These are phyloP conservation scores for Microcebus ravelobensis DNA, from an alignment of 2,113 vertebrate genomes.

Conservation along the genomic window DNA sequence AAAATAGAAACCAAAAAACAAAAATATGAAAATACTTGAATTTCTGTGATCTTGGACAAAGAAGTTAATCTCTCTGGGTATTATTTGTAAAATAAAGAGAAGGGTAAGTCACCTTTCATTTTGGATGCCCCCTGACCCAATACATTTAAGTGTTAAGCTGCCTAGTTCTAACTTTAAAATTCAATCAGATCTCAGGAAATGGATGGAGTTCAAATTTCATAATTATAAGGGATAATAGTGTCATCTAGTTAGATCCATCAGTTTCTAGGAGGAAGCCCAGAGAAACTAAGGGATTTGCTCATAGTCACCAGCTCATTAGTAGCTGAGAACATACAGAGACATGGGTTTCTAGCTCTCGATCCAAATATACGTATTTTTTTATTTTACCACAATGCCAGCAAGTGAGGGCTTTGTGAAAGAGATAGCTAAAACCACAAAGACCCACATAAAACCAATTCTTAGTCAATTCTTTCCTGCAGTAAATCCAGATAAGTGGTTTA, in stretches of 20 bases:
- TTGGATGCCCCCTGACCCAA: background rate
- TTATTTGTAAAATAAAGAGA: background rate
- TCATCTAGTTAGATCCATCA: background rate
- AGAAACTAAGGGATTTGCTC: background rate
- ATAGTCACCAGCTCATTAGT: background rate
- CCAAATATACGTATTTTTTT: background rate
- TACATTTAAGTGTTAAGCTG: background rate
- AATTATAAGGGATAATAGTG: background rate
- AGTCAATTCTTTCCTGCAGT: slow-evolving; percentile 14
- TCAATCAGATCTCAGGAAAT: background rate
- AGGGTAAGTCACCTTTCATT: slow-evolving; percentile 5
- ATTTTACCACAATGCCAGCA: background rate
- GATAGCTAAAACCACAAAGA: background rate
- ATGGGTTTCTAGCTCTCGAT: background rate
- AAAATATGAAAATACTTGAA: background rate
- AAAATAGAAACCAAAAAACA: background rate
- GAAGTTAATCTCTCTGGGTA: background rate
- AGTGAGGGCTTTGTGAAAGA: background rate
- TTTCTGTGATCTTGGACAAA: background rate
- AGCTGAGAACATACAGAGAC: background rate
- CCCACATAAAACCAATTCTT: slow-evolving; percentile 1
- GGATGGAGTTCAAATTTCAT: background rate
- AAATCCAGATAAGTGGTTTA: background rate
- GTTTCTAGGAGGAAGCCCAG: slow-evolving; percentile 11
- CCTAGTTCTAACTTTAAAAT: slow-evolving; percentile 26